Evolutionary conservation across 1,140 invertebrate genomes (phyloP).

Genomic region (Andrena cerasifolii): DNA sequence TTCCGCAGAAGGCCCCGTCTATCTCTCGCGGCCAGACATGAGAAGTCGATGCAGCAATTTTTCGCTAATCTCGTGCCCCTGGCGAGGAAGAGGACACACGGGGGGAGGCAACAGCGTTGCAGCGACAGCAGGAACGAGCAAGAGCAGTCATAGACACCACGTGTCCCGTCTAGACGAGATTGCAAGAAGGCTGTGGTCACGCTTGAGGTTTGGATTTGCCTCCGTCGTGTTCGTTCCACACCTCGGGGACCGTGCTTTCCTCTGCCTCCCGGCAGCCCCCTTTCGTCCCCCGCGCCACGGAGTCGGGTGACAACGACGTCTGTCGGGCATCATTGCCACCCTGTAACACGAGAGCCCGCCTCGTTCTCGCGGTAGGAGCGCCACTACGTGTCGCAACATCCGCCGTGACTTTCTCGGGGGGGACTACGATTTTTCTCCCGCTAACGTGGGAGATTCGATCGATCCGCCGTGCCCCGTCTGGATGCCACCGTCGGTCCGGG

Average conservation of each 20-base stretch:
- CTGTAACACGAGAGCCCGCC: constrained; percentile 43
- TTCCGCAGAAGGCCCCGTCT: too few species aligned
- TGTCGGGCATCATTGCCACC: constrained; percentile 51
- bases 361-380: not conserved
- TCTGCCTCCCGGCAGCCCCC: constrained; percentile 20
- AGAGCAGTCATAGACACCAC: constrained; percentile 31
- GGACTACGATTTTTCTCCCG: constrained; percentile 13
- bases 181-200: constrained; percentile 62
- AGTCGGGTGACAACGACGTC: constrained; percentile 62
- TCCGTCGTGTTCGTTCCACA: constrained; percentile 18
- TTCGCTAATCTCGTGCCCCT: constrained; percentile 9
- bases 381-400: constrained; percentile 27
- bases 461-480: not conserved
- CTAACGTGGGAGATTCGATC: constrained; percentile 10
- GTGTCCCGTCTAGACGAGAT: constrained; percentile 70
- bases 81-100: constrained; percentile 17
- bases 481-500: too few species aligned
- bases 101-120: not conserved
- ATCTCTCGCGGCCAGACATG: not conserved
- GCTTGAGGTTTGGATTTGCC: constrained; percentile 43
- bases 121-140: constrained; percentile 6
- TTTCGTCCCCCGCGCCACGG: constrained; percentile 24
- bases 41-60: constrained; percentile 13
- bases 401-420: constrained; percentile 41
- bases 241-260: constrained; percentile 21